Conservation (phyloP, 2,888 invertebrate genomes). For the Campoplex nolae region DNA sequence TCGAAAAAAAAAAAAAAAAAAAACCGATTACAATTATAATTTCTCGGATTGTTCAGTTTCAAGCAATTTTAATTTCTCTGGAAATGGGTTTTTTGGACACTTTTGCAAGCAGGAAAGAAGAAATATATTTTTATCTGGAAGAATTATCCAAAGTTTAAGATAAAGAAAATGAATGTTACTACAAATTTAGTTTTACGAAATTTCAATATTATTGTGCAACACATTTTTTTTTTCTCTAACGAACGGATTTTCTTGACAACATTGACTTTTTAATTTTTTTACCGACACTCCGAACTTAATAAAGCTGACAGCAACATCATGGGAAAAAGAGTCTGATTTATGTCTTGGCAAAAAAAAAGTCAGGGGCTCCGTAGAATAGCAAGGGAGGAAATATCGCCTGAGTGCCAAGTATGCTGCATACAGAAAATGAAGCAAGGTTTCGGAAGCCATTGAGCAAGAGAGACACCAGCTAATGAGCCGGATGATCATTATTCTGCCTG, state of each 20-base stretch:
- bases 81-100: neutral
- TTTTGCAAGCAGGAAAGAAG: neutral
- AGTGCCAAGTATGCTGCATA: conserved; percentile 33
- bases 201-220: no score
- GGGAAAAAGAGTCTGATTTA: neutral
- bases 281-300: neutral
- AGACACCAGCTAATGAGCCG: neutral
- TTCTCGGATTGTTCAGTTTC: neutral
- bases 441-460: conserved; percentile 41
- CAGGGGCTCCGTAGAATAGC: neutral
- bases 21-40: neutral
- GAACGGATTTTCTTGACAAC: no score
- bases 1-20: no score
- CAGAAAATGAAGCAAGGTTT: conserved; percentile 62
- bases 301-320: neutral
- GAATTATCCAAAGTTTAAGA: no score
- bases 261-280: neutral
- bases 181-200: no score
- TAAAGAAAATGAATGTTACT: no score
- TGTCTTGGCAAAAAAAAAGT: neutral
- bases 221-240: no score
- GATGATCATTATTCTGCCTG: neutral
- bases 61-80: neutral
- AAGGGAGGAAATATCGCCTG: neutral
- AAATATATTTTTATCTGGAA: neutral